phyloP scores from a whole-genome alignment of 2,888 invertebrate genomes.

The Stenolophus ochropezus region DNA sequence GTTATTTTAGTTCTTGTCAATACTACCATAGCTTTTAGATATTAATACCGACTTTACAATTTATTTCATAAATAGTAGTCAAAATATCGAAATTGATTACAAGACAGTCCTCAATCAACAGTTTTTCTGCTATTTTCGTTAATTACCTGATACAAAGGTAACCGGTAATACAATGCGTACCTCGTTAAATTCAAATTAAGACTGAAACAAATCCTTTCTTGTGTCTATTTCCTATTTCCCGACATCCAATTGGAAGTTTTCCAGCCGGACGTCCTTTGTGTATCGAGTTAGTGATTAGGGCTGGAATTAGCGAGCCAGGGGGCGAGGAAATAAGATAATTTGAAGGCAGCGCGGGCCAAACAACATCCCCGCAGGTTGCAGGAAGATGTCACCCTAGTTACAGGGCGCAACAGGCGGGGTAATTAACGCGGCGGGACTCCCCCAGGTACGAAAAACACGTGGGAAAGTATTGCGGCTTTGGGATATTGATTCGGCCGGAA shows the following conservation, averaged over 20 bases:
- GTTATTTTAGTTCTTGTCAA: too few species aligned
- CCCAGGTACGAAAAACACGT: neutral
- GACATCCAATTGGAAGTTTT: neutral
- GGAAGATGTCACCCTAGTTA: conserved; percentile 32
- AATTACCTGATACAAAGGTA: too few species aligned
- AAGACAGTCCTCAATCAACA: too few species aligned
- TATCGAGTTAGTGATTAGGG: conserved; percentile 39
- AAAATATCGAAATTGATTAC: too few species aligned
- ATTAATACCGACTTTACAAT: too few species aligned
- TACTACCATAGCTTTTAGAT: too few species aligned
- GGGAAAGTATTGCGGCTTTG: neutral
- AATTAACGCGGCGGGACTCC: conserved; percentile 4
- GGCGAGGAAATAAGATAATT: conserved; percentile 46
- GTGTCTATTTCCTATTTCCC: neutral
- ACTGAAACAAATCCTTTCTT: neutral
- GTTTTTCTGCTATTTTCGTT: too few species aligned
- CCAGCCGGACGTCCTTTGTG: neutral
- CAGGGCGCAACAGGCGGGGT: conserved; percentile 41
- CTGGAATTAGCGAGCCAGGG: conserved; percentile 24
- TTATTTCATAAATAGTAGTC: too few species aligned
- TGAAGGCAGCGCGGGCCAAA: conserved; percentile 35
- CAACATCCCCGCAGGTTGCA: conserved; percentile 15
- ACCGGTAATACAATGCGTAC: too few species aligned
- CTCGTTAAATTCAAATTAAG: neutral
- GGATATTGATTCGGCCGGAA: neutral